phyloP scores from a whole-genome alignment of 2,888 invertebrate species.

The Oscheius myriophilus region DNA sequence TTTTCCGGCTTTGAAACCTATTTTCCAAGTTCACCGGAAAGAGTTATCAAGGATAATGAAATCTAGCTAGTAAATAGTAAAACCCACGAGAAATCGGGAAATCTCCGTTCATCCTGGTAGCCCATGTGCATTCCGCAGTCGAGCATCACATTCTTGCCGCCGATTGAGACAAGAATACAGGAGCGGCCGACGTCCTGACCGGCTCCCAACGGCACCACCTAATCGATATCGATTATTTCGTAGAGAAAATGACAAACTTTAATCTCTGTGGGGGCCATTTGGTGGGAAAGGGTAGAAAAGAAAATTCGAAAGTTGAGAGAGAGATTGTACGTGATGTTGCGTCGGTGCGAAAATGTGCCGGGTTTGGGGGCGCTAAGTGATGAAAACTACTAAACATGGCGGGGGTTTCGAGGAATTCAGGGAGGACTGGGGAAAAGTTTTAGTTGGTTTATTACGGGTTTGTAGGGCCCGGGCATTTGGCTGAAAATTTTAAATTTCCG shows the following conservation, averaged over 20 bases:
- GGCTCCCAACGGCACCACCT: slow-evolving; percentile 66
- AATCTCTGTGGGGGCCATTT: slow-evolving; percentile 16
- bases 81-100: slow-evolving; percentile 90
- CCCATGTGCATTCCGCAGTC: slow-evolving; percentile 99
- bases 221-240: slow-evolving; percentile 8
- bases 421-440: no score
- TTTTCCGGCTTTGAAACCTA: no score
- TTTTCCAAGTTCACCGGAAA: no score
- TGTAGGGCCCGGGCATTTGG: no score
- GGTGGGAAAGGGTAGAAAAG: no score
- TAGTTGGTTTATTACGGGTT: no score
- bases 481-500: no score
- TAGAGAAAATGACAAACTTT: slow-evolving; percentile 1
- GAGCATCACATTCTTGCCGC: slow-evolving; percentile 97
- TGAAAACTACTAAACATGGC: no score
- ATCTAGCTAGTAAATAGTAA: background rate
- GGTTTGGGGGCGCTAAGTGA: no score
- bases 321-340: no score
- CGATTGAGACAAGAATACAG: slow-evolving; percentile 85
- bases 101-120: slow-evolving; percentile 92
- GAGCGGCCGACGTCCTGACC: slow-evolving; percentile 91
- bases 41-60: background rate
- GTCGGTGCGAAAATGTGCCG: no score
- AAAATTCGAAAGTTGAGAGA: slow-evolving; percentile 1
- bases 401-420: no score